Evolutionary conservation across 2,888 invertebrate species (phyloP), one percentile per base, ranked within the genome.

Genomic region (Parnassius orleans): DNA sequence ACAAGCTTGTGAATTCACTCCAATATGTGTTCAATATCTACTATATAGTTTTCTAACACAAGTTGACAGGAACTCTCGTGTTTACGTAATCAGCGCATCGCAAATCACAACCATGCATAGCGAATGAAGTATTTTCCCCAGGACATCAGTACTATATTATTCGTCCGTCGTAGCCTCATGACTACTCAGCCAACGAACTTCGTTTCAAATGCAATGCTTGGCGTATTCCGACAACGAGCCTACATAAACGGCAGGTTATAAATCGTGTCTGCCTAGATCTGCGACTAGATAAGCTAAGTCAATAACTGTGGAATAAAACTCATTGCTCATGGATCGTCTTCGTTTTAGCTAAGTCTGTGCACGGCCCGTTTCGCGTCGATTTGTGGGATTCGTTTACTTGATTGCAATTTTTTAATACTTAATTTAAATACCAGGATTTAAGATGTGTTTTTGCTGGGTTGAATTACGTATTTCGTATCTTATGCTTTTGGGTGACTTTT

Each of bases 291-390:
- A 60, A 55, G 50, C 19, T 12, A 1, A n/a, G 12, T 19, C 53
- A 24, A 50, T 24, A 24, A 54, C 54, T 15, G 60, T 55, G 60
- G 55, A 60, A 60, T 55, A 60, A 60, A 60, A 42, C 43, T n/a
- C 11, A 42, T 15, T 42, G 42, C n/a, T 50, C 15, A 2, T 10
- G 54, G n/a, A 44, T 3, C n/a, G 9, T 10, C 54, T 10, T 19
- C 42, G 59, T 43, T 9, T 43, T 43, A 11, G 43, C 11, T 43
- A 43, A 11, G 43, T 11, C 10, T 11, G 43, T 33, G 33, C 41
- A 24, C 47, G 59, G 5, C 3, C n/a, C 53, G 33, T 41, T 47
- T 53, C 59, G 47, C 59, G 47, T 15, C 1, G 33, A 1, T 7
- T 7, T 33, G 7, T 5, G 33, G 33, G 33, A 33, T 33, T 33